Evolutionary conservation across 2,888 invertebrate species (phyloP).

Genomic region (Leptura quadrifasciata): DNA sequence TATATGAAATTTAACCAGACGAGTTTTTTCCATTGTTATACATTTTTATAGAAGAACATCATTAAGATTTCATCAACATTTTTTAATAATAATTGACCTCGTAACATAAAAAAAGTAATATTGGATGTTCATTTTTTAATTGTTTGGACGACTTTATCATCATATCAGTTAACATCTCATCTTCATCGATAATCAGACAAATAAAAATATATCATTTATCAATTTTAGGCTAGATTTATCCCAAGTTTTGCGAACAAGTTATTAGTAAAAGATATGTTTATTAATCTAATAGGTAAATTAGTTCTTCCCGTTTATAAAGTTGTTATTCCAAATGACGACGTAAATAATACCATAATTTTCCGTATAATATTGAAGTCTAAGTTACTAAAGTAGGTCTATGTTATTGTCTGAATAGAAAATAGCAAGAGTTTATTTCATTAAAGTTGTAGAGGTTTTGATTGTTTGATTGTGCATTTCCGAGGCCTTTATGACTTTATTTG

Average conservation of each 20-base stretch:
- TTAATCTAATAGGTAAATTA: not conserved
- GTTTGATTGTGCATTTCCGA: slow-evolving; percentile 47
- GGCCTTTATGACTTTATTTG: slow-evolving; percentile 56
- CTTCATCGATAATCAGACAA: too few relatives aligned
- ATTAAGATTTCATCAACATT: too few relatives aligned
- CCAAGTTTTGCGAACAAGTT: not conserved
- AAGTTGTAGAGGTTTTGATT: slow-evolving; percentile 40
- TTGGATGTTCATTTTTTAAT: too few relatives aligned
- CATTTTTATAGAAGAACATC: too few relatives aligned
- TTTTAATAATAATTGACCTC: too few relatives aligned
- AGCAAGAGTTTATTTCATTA: slow-evolving; percentile 24
- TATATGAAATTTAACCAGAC: too few relatives aligned
- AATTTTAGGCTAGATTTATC: not conserved
- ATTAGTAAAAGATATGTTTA: not conserved
- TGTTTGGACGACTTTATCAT: too few relatives aligned
- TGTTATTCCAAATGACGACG: not conserved
- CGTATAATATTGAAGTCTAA: not conserved
- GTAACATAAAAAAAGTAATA: too few relatives aligned
- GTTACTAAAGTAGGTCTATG: not conserved
- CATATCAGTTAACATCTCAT: too few relatives aligned
- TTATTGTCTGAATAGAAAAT: slow-evolving; percentile 21
- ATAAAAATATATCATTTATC: too few relatives aligned
- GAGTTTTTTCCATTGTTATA: too few relatives aligned
- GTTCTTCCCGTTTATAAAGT: not conserved
- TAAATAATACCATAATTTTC: not conserved